Conservation (phyloP, 2,113 vertebrate species). For the Chunga burmeisteri region DNA sequence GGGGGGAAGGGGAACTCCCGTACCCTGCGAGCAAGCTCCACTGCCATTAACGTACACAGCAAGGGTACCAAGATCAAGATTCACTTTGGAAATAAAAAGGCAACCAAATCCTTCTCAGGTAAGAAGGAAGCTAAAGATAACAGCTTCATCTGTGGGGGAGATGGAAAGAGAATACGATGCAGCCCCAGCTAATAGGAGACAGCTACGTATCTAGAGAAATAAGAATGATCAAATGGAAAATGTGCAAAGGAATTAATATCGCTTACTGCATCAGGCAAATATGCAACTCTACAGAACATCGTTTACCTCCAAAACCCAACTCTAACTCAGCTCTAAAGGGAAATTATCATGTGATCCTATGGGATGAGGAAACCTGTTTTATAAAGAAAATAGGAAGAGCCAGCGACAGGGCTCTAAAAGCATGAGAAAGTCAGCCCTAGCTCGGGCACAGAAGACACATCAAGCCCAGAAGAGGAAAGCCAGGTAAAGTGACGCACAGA, state of each 20-base stretch:
- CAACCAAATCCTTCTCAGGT: neutral
- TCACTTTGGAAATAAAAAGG: neutral
- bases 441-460: neutral
- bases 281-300: neutral
- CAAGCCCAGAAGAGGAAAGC: neutral
- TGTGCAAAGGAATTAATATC: neutral
- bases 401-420: neutral
- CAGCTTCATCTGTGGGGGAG: neutral
- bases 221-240: neutral
- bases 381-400: neutral
- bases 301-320: neutral
- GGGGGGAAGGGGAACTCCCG: neutral
- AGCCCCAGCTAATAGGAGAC: neutral
- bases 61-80: neutral
- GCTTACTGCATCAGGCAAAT: neutral
- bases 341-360: neutral
- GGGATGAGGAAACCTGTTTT: neutral
- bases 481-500: neutral
- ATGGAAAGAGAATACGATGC: rapidly evolving
- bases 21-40: neutral
- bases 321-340: neutral
- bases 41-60: neutral
- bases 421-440: neutral
- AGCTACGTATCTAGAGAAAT: neutral
- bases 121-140: neutral